These are phyloP conservation scores for Menidia beryllina DNA, from an alignment of 2,113 vertebrate species.

Conservation along the genomic window DNA sequence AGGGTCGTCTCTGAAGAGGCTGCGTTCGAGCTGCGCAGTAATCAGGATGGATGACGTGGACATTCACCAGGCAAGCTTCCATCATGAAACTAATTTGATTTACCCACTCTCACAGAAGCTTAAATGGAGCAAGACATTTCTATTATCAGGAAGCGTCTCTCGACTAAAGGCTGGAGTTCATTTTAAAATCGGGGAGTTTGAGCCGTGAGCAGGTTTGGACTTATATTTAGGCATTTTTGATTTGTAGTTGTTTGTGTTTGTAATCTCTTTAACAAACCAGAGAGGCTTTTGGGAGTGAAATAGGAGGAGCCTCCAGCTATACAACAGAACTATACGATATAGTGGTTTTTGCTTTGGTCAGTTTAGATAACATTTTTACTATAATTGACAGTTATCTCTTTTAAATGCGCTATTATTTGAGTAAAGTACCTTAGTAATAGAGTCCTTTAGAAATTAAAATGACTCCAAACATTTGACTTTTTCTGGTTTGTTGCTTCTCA, in stretches of 20 bases:
- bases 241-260: no score
- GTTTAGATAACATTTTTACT: not conserved
- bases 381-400: not conserved
- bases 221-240: no score
- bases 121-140: slow-evolving; percentile 1
- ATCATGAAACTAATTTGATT: slow-evolving; percentile 44
- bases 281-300: no score
- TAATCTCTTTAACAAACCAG: no score
- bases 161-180: not conserved
- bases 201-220: not conserved
- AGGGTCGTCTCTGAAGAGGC: slow-evolving; percentile 83
- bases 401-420: not conserved
- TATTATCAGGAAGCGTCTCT: not conserved
- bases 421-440: not conserved
- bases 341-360: no score
- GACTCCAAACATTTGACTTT: not conserved
- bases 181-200: not conserved
- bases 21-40: slow-evolving; percentile 93
- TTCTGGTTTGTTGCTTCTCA: slow-evolving; percentile 9
- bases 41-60: slow-evolving; percentile 93
- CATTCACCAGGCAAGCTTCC: slow-evolving; percentile 88
- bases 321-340: no score
- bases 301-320: not conserved
- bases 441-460: no score
- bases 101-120: slow-evolving; percentile 7